Percentiles rank a stretch among this genome's conserved stretches.
phyloP scores from a whole-genome alignment of 2,888 invertebrate genomes.

The Polyommatus icarus region DNA sequence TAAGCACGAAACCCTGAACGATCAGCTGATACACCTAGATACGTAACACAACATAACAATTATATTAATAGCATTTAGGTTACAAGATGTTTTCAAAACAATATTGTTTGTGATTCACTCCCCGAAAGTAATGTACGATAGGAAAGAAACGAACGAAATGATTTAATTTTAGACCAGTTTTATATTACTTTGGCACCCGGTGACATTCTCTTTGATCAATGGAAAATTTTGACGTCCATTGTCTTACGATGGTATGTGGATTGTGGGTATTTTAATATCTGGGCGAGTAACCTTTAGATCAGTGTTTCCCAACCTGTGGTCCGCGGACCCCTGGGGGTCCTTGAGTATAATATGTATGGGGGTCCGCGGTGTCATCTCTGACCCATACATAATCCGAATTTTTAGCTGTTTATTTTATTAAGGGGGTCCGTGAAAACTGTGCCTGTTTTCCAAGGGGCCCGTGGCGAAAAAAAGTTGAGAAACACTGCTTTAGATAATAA shows the following conservation, averaged over 20 bases:
- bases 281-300: not conserved
- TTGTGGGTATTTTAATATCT: slow-evolving; percentile 7
- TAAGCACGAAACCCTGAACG: too few species aligned
- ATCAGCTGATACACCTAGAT: too few species aligned
- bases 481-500: too few species aligned
- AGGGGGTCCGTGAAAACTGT: too few species aligned
- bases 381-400: too few species aligned
- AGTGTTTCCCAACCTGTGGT: too few species aligned
- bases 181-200: slow-evolving; percentile 22
- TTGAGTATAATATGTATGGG: too few species aligned
- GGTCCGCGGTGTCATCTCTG: too few species aligned
- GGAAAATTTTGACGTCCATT: slow-evolving; percentile 28
- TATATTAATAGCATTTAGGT: not conserved
- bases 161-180: slow-evolving; percentile 14
- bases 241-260: slow-evolving; percentile 2
- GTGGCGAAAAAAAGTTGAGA: too few species aligned
- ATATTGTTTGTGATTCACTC: not conserved
- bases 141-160: not conserved
- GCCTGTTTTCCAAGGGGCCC: too few species aligned
- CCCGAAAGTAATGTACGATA: not conserved
- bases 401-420: too few species aligned
- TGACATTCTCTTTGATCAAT: slow-evolving; percentile 27
- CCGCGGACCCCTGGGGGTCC: too few species aligned
- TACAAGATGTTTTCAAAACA: slow-evolving; percentile 12
- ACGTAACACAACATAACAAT: not conserved